A percentile compares a stretch with the other conserved stretches of the same genome.
These are phyloP conservation scores for Chrysomallon squamiferum DNA, from an alignment of 1,140 invertebrate species.

Conservation along the genomic window DNA sequence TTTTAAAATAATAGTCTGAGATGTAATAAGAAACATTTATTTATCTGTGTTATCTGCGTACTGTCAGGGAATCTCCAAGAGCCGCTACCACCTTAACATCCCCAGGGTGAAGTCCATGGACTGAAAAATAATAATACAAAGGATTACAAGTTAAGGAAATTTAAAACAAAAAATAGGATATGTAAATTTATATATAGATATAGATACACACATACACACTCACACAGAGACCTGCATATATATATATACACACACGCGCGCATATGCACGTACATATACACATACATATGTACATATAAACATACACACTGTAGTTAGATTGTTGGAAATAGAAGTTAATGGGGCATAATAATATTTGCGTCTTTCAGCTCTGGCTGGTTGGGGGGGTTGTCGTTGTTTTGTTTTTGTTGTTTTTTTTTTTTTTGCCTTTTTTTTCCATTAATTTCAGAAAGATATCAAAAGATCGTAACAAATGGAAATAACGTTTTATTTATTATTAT, in stretches of 20 bases:
- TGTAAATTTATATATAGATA: slow-evolving; percentile 7
- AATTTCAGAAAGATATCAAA: neutral
- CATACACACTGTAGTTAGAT: no score
- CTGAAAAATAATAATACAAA: slow-evolving; percentile 40
- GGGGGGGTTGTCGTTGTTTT: neutral
- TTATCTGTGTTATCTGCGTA: no score
- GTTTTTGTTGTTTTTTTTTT: neutral
- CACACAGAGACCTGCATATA: slow-evolving; percentile 6
- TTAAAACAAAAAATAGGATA: neutral
- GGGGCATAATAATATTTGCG: neutral
- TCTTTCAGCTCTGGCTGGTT: neutral
- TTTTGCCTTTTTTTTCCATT: neutral
- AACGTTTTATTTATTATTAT: neutral
- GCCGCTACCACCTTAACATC: slow-evolving; percentile 81
- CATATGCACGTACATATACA: no score
- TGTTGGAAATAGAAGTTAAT: no score
- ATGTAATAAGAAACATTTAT: no score
- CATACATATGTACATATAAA: no score
- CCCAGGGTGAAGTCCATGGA: slow-evolving; percentile 72
- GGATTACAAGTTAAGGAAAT: slow-evolving; percentile 3
- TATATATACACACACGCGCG: no score
- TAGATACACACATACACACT: no score
- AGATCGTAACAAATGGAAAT: neutral
- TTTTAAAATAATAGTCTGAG: no score
- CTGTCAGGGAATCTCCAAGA: slow-evolving; percentile 76